Conservation (phyloP, 2,888 invertebrate species). For the Sarcophaga rosellei region DNA sequence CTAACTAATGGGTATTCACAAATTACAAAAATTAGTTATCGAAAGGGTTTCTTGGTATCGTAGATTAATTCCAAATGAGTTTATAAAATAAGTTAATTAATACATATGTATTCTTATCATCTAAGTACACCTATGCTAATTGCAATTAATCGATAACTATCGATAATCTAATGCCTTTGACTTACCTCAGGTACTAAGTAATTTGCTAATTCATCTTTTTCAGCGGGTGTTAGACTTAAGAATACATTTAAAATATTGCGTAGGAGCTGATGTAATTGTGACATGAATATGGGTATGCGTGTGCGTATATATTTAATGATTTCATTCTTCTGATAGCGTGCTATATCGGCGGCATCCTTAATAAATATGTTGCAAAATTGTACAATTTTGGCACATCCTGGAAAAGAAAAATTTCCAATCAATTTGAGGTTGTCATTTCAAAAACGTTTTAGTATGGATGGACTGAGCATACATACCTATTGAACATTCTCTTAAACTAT, state of each 20-base stretch:
- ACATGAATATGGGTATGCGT: slow-evolving; percentile 85
- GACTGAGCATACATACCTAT: slow-evolving; percentile 81
- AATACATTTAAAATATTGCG: slow-evolving; percentile 84
- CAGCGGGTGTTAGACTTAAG: slow-evolving; percentile 83
- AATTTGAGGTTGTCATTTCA: no score
- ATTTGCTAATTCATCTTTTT: slow-evolving; percentile 84
- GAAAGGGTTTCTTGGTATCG: no score
- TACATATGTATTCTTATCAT: no score
- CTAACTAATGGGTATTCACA: no score
- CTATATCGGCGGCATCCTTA: slow-evolving; percentile 84
- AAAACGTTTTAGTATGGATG: no score
- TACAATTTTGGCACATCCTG: slow-evolving; percentile 83
- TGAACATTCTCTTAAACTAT: slow-evolving; percentile 84
- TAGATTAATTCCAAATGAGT: no score
- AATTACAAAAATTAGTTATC: no score
- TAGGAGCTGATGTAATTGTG: slow-evolving; percentile 84
- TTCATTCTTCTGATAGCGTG: slow-evolving; percentile 85
- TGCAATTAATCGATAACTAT: not conserved
- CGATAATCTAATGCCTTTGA: not conserved
- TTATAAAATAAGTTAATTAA: no score
- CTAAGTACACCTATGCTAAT: no score
- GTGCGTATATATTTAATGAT: slow-evolving; percentile 86
- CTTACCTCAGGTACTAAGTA: slow-evolving; percentile 86
- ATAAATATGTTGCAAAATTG: slow-evolving; percentile 86
- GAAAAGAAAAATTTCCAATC: slow-evolving; percentile 1